Evolutionary conservation across 2,797 vertebrate species (phyloP).

Genomic region (Spea hammondii): DNA sequence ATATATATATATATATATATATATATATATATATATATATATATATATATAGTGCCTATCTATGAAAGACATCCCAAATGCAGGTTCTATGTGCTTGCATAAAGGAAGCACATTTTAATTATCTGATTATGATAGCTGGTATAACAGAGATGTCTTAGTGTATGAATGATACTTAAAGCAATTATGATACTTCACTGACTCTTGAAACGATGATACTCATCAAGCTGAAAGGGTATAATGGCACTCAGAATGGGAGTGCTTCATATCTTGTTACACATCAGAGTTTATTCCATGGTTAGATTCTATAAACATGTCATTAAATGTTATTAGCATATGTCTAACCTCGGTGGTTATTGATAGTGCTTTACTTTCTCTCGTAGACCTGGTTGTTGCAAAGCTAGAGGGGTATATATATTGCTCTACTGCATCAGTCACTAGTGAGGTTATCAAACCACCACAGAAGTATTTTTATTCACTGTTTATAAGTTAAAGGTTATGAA

Average conservation of each 20-base stretch:
- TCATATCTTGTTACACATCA: background rate
- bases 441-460: too few relatives aligned
- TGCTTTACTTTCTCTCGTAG: too few relatives aligned
- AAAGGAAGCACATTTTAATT: background rate
- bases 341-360: too few relatives aligned
- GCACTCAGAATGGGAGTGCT: background rate
- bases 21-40: too few relatives aligned
- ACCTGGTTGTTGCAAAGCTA: too few relatives aligned
- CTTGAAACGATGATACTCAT: background rate
- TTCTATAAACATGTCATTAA: background rate
- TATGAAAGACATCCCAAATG: too few relatives aligned
- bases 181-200: slow-evolving; percentile 3
- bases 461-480: too few relatives aligned
- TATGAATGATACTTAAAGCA: background rate
- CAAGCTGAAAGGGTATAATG: background rate
- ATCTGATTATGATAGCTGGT: background rate
- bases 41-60: background rate
- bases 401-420: too few relatives aligned
- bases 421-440: too few relatives aligned
- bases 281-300: background rate
- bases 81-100: background rate
- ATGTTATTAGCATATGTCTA: background rate
- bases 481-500: too few relatives aligned
- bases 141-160: background rate
- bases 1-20: too few relatives aligned